Conservation (phyloP, 37 sponge, comb jelly and placozoan species). For the Halisarca cf. caerulea region DNA sequence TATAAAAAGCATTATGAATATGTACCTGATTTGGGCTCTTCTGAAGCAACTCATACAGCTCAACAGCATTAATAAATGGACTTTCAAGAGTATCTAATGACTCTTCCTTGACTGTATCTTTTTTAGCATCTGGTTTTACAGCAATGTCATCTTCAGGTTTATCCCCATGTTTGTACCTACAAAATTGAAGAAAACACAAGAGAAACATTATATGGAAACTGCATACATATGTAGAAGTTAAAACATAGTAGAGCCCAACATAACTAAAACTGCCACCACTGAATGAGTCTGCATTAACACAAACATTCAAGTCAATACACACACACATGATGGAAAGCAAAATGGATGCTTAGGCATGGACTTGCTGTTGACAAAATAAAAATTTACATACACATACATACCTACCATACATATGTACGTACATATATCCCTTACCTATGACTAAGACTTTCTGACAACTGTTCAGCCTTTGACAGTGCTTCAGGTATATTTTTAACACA, state of each 20-base stretch:
- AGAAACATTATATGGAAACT: too few species aligned
- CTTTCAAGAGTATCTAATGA: background rate
- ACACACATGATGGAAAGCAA: too few species aligned
- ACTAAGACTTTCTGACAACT: slow-evolving; percentile 34
- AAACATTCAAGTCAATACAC: background rate
- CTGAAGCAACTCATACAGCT: slow-evolving; percentile 45
- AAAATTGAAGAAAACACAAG: too few species aligned
- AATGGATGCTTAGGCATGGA: too few species aligned
- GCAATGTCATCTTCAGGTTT: background rate
- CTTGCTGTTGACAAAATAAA: too few species aligned
- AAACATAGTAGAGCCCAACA: too few species aligned
- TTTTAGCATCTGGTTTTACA: background rate
- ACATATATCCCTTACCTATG: slow-evolving; percentile 34
- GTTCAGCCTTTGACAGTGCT: slow-evolving; percentile 60
- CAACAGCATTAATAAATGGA: background rate
- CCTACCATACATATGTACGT: background rate
- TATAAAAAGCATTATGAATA: too few species aligned
- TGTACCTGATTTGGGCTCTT: slow-evolving; percentile 33
- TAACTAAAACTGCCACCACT: too few species aligned
- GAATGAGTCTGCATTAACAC: too few species aligned
- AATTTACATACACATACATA: slow-evolving; percentile 3
- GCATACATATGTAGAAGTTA: too few species aligned
- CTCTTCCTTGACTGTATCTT: background rate
- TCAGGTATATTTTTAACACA: background rate
- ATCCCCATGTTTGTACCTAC: background rate